Evolutionary conservation across 1,140 invertebrate genomes (phyloP).

Genomic region (Teleopsis dalmanni): DNA sequence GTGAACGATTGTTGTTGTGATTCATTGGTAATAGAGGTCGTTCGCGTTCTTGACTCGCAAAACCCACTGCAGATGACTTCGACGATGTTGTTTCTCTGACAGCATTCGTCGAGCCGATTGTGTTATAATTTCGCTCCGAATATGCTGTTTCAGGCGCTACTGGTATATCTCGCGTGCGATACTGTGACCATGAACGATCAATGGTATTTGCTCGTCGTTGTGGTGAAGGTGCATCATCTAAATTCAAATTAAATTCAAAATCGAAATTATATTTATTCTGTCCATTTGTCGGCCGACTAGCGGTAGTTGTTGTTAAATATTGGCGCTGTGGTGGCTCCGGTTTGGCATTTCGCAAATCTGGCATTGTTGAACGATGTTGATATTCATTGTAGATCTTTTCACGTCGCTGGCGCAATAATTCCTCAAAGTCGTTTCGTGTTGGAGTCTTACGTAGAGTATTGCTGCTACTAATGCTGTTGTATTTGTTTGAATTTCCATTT

Average conservation of each 20-base stretch:
- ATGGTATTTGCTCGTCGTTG: slow-evolving; percentile 13
- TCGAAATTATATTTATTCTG: slow-evolving; percentile 33
- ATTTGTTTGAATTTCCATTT: slow-evolving; percentile 3
- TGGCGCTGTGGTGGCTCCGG: background rate
- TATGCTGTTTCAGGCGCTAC: slow-evolving; percentile 16
- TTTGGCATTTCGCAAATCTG: background rate
- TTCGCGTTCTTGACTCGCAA: slow-evolving; percentile 7
- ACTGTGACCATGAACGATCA: slow-evolving; percentile 24
- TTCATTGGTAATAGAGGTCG: background rate
- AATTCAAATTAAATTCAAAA: slow-evolving; percentile 35
- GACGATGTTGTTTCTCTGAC: slow-evolving; percentile 11
- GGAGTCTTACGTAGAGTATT: slow-evolving; percentile 13
- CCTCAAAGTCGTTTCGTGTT: slow-evolving; percentile 33
- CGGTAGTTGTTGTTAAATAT: background rate
- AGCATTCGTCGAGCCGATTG: slow-evolving; percentile 25
- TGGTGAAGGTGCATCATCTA: slow-evolving; percentile 18
- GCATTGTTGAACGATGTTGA: slow-evolving; percentile 15
- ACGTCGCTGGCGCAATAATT: slow-evolving; percentile 37
- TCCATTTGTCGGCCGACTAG: background rate
- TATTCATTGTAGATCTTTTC: slow-evolving; percentile 39
- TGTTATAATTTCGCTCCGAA: slow-evolving; percentile 43
- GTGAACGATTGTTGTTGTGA: background rate
- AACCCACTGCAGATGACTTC: slow-evolving; percentile 12
- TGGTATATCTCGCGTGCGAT: slow-evolving; percentile 28
- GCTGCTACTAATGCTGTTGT: slow-evolving; percentile 6